These are phyloP conservation scores for Oreonectes daqikongensis DNA, from an alignment of 2,797 vertebrate genomes.

Conservation along the genomic window DNA sequence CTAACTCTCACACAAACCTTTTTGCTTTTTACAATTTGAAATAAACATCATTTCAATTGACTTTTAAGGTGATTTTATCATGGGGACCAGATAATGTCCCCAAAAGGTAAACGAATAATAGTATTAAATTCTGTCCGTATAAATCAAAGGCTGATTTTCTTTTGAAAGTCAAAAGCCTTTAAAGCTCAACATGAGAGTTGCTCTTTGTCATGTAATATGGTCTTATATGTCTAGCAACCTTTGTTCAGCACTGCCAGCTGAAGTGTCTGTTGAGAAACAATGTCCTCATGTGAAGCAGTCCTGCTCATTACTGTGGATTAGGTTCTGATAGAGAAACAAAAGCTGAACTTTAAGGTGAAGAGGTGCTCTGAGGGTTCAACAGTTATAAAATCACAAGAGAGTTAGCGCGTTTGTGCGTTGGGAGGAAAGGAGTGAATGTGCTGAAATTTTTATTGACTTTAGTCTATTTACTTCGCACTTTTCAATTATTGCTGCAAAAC, in stretches of 20 bases:
- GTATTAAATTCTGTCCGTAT: no score
- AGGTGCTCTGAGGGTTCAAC: conserved; percentile 58
- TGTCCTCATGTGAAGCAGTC: conserved; percentile 75
- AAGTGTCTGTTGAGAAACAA: conserved; percentile 11
- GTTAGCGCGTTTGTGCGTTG: conserved; percentile 14
- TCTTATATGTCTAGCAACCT: conserved; percentile 21
- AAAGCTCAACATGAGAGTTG: background rate
- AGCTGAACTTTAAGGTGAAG: conserved; percentile 70
- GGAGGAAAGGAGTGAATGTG: conserved; percentile 71
- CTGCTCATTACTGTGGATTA: conserved; percentile 87
- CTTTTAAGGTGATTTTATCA: no score
- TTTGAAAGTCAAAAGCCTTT: background rate
- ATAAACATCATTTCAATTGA: no score
- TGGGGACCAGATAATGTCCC: no score
- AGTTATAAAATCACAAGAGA: conserved; percentile 6
- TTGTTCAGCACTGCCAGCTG: conserved; percentile 8
- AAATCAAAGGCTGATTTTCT: background rate
- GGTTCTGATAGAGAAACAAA: conserved; percentile 81
- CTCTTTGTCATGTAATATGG: conserved; percentile 1
- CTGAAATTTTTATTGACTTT: conserved; percentile 83
- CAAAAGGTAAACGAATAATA: no score
- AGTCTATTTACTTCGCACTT: conserved; percentile 82
- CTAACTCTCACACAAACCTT: no score
- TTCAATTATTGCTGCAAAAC: conserved; percentile 83
- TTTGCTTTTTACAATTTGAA: no score